phyloP scores from a whole-genome alignment of 2,888 invertebrate genomes.

The Eucera pruinosa region DNA sequence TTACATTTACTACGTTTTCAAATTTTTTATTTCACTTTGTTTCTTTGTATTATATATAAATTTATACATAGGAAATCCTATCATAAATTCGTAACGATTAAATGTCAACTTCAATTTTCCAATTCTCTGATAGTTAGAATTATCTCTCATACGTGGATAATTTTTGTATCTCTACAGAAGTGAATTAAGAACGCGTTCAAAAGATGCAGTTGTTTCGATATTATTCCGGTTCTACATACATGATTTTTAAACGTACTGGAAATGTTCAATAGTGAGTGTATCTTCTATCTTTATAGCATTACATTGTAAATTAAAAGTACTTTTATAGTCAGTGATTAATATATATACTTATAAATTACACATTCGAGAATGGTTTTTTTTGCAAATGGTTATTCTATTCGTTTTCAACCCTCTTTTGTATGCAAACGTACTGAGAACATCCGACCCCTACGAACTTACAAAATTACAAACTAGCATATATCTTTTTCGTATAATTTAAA shows the following conservation, averaged over 20 bases:
- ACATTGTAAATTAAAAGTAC: slow-evolving; percentile 47
- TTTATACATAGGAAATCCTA: slow-evolving; percentile 7
- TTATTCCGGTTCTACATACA: slow-evolving; percentile 4
- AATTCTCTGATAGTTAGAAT: slow-evolving; percentile 15
- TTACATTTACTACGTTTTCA: slow-evolving; percentile 28
- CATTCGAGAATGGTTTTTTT: slow-evolving; percentile 5
- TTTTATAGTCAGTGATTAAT: slow-evolving; percentile 31
- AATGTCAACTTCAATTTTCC: slow-evolving; percentile 32
- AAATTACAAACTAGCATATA: neutral
- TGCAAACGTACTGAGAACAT: no score
- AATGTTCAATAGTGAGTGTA: slow-evolving; percentile 14
- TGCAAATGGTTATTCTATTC: neutral
- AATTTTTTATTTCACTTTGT: slow-evolving; percentile 32
- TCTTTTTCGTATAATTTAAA: slow-evolving; percentile 18
- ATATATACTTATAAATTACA: slow-evolving; percentile 13
- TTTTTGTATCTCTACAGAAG: slow-evolving; percentile 23
- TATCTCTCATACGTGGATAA: slow-evolving; percentile 11
- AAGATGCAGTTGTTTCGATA: slow-evolving; percentile 5
- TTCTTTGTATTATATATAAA: slow-evolving; percentile 21
- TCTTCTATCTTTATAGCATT: slow-evolving; percentile 29
- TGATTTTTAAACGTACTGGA: slow-evolving; percentile 5
- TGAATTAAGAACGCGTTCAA: slow-evolving; percentile 14
- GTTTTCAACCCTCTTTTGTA: neutral
- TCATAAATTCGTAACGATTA: slow-evolving; percentile 34
- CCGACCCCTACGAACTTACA: no score